Conservation (phyloP, 2,113 vertebrate species). For the Macaca mulatta region DNA sequence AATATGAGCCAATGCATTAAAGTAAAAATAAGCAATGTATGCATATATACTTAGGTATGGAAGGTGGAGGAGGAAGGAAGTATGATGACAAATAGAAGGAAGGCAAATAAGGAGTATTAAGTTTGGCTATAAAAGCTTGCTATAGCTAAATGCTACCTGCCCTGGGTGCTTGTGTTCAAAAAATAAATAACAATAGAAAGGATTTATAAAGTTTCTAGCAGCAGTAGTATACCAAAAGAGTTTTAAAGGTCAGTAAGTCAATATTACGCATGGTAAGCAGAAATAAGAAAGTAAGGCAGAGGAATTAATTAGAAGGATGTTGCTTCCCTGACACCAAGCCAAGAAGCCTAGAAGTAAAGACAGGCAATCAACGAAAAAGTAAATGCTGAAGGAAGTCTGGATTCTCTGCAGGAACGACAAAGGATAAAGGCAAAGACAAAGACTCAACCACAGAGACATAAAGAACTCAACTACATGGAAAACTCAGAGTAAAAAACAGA, state of each 20-base stretch:
- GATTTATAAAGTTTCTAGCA: neutral
- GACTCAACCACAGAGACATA: neutral
- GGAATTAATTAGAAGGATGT: neutral
- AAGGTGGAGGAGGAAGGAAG: neutral
- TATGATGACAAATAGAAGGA: neutral
- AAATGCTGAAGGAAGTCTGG: neutral
- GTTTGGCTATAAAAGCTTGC: neutral
- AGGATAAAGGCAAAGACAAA: neutral
- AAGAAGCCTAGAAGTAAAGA: neutral
- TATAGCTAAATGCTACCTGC: neutral
- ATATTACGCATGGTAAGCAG: neutral
- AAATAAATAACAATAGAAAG: neutral
- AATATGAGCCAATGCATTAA: neutral
- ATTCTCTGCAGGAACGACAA: neutral
- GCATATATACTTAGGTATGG: neutral
- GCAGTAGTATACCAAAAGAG: neutral
- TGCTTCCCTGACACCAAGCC: neutral
- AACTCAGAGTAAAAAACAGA: neutral
- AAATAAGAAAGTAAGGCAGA: neutral
- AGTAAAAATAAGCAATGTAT: neutral
- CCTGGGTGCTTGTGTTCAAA: neutral
- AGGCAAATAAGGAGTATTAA: neutral
- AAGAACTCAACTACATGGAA: neutral
- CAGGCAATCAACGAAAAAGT: neutral
- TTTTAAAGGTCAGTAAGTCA: neutral